A percentile compares a stretch with the other conserved stretches of the same genome.
These are phyloP conservation scores for Heliconius cydno DNA, from an alignment of 2,888 invertebrate genomes.

Conservation along the genomic window DNA sequence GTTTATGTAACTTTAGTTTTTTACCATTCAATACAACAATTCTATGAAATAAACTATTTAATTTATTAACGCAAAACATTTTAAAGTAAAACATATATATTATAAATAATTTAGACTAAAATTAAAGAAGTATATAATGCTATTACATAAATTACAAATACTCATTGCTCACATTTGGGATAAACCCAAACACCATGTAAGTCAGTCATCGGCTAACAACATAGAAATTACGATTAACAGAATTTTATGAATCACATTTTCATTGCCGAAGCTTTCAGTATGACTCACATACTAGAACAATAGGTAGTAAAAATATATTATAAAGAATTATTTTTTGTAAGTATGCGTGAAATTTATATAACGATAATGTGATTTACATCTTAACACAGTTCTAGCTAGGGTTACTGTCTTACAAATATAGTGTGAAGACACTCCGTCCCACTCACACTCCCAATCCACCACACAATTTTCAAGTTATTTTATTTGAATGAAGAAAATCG, in stretches of 20 bases:
- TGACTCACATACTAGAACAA: slow-evolving; percentile 9
- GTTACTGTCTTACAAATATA: background rate
- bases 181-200: background rate
- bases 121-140: background rate
- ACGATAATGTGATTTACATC: background rate
- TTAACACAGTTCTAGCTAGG: background rate
- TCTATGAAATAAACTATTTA: too few species aligned
- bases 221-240: background rate
- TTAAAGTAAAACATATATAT: background rate
- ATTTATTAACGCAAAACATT: background rate
- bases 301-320: background rate
- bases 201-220: background rate
- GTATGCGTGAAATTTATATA: background rate
- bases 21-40: background rate
- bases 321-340: background rate
- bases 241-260: slow-evolving; percentile 15
- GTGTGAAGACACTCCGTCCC: background rate
- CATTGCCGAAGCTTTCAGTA: background rate
- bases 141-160: background rate
- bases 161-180: background rate
- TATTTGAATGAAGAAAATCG: background rate
- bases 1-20: too few species aligned
- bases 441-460: background rate
- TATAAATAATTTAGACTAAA: background rate
- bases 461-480: background rate